A percentile compares a stretch with the other conserved stretches of the same genome.
Evolutionary conservation across 1,140 invertebrate genomes (phyloP).

Genomic region (Musca vetustissima): DNA sequence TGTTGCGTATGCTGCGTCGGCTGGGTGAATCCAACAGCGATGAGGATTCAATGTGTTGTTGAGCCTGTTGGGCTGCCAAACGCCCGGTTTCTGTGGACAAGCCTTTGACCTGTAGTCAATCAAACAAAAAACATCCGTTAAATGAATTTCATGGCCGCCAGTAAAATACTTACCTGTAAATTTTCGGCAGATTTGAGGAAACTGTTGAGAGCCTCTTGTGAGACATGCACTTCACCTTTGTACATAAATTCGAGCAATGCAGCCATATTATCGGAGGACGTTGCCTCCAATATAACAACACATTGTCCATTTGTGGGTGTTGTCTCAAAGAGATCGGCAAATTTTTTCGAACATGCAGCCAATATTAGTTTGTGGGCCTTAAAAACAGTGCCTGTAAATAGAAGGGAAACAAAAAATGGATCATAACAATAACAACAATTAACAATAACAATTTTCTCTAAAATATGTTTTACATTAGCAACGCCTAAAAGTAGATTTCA

Average conservation of each 20-base stretch:
- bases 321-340: constrained; percentile 87
- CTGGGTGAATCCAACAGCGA: constrained; percentile 50
- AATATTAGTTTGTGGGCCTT: constrained; percentile 89
- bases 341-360: constrained; percentile 91
- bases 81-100: constrained; percentile 77
- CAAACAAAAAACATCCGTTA: neutral
- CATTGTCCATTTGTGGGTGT: constrained; percentile 80
- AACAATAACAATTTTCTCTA: too few species aligned
- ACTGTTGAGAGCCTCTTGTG: constrained; percentile 83
- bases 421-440: too few species aligned
- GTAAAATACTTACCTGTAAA: constrained; percentile 67
- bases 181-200: constrained; percentile 89
- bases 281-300: constrained; percentile 86
- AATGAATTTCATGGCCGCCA: neutral
- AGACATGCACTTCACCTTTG: constrained; percentile 88
- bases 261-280: constrained; percentile 83
- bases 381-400: constrained; percentile 80
- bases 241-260: constrained; percentile 92
- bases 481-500: neutral
- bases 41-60: constrained; percentile 55
- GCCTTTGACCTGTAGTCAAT: constrained; percentile 67
- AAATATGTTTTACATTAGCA: too few species aligned
- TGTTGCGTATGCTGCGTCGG: constrained; percentile 52
- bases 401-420: constrained; percentile 30
- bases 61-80: constrained; percentile 68